Conservation (phyloP, 2,797 vertebrate genomes). For the Gallirallus australis region DNA sequence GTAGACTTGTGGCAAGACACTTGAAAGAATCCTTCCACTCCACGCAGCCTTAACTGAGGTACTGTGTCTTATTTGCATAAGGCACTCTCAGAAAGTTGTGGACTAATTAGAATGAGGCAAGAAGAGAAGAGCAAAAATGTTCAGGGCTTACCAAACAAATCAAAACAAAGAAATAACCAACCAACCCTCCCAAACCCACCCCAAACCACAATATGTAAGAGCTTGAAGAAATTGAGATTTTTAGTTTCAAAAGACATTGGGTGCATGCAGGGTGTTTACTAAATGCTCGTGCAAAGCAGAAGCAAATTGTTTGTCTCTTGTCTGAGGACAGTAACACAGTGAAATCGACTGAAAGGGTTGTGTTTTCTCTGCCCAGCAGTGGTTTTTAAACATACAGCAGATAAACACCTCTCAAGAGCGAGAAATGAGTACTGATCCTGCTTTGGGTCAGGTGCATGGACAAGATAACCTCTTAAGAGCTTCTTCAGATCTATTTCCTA, state of each 20-base stretch:
- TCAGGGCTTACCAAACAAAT: background rate
- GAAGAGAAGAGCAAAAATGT: background rate
- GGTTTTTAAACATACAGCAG: background rate
- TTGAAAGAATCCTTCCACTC: background rate
- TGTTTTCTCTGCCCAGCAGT: background rate
- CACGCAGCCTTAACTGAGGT: background rate
- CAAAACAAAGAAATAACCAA: too few relatives aligned
- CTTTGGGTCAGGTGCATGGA: background rate
- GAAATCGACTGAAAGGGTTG: background rate
- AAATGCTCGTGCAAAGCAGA: background rate
- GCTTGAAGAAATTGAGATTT: background rate
- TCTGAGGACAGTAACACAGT: background rate
- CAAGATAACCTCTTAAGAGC: background rate
- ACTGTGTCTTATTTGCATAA: background rate
- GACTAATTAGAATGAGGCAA: background rate
- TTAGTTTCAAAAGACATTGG: background rate
- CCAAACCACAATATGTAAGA: background rate
- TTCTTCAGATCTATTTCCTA: slow-evolving; percentile 7
- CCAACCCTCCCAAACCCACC: too few relatives aligned
- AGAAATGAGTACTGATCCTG: background rate
- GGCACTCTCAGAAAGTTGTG: background rate
- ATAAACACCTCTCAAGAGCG: background rate
- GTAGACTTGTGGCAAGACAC: background rate
- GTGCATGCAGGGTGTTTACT: background rate
- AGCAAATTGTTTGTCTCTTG: background rate